These are phyloP conservation scores for Coregonus ussuriensis DNA, from an alignment of 2,797 vertebrate genomes.

Conservation along the genomic window DNA sequence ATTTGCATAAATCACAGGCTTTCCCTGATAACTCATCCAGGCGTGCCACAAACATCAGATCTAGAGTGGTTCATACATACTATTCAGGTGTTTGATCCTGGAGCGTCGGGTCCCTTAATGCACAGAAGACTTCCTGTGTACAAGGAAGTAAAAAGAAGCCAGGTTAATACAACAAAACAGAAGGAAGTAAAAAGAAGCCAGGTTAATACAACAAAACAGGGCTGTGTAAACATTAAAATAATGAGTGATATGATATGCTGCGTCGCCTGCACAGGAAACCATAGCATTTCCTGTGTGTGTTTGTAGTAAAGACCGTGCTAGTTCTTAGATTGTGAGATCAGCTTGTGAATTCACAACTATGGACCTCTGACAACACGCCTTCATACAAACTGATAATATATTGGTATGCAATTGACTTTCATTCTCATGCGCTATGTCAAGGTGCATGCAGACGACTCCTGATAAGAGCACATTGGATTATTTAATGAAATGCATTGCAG, in stretches of 20 bases:
- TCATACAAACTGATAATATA: neutral
- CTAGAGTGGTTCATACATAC: constrained; percentile 2
- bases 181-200: neutral
- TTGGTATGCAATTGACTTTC: neutral
- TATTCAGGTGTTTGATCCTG: neutral
- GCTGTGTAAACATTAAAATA: constrained; percentile 21
- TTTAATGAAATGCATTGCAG: neutral
- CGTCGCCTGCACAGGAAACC: constrained; percentile 66
- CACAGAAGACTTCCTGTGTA: neutral
- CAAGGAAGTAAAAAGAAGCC: neutral
- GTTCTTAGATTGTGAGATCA: neutral
- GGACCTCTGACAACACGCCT: neutral
- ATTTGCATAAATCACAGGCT: neutral
- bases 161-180: constrained; percentile 46
- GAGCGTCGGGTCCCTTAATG: neutral
- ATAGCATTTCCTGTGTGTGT: constrained; percentile 57
- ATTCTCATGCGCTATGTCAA: neutral
- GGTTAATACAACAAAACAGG: constrained; percentile 47
- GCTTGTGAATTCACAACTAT: neutral
- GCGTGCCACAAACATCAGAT: neutral
- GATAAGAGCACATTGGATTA: no score
- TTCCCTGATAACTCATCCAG: neutral
- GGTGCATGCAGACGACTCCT: neutral
- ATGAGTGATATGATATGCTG: constrained; percentile 36
- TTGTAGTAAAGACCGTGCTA: neutral